A percentile compares a stretch with the other conserved stretches of the same genome.
These are phyloP conservation scores for Lanius ludovicianus DNA, from an alignment of 2,113 vertebrate species.

Conservation along the genomic window DNA sequence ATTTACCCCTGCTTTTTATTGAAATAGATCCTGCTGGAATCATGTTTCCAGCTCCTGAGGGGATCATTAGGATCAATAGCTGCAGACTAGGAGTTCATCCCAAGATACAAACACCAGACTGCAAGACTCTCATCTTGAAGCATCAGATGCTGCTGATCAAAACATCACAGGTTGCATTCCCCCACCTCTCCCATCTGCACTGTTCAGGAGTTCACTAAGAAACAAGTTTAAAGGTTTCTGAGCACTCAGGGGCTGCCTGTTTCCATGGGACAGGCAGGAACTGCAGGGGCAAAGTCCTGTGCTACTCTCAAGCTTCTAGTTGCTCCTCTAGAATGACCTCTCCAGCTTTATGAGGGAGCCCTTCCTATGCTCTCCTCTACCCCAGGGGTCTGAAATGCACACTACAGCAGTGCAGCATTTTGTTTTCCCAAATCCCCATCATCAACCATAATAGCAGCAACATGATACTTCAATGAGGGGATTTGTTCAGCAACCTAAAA, in stretches of 20 bases:
- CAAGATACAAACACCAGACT: not conserved
- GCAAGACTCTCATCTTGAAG: not conserved
- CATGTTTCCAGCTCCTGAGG: not conserved
- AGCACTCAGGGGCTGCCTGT: not conserved
- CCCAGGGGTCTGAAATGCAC: not conserved
- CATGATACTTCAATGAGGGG: not conserved
- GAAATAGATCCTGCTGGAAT: not conserved
- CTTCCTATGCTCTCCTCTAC: not conserved
- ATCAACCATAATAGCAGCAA: constrained; percentile 5
- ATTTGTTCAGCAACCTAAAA: not conserved
- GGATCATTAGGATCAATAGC: not conserved
- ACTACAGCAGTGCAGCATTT: not conserved
- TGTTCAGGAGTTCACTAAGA: not conserved
- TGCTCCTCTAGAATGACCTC: not conserved
- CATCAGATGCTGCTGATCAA: not conserved
- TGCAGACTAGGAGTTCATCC: not conserved
- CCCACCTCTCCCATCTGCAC: not conserved
- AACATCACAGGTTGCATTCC: not conserved
- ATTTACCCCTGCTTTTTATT: not conserved
- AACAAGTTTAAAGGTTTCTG: not conserved
- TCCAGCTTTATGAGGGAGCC: not conserved
- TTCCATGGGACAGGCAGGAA: not conserved
- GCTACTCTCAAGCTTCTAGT: not conserved
- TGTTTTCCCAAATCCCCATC: not conserved
- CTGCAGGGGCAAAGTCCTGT: not conserved